A percentile compares a stretch with the other conserved stretches of the same genome.
Evolutionary conservation across 2,888 invertebrate species (phyloP).

Genomic region (Parnassius smintheus): DNA sequence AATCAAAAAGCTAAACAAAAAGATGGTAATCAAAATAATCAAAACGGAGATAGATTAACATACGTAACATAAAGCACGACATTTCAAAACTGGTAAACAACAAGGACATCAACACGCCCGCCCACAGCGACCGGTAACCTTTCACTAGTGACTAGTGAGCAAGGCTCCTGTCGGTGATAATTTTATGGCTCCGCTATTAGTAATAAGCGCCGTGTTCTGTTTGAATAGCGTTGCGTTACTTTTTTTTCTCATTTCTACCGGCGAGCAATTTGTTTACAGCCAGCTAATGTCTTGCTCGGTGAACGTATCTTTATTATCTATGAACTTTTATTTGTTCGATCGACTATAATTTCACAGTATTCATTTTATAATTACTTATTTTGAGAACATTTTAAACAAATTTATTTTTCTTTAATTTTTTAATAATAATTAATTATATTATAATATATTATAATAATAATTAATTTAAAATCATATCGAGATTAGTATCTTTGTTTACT

Average conservation of each 20-base stretch:
- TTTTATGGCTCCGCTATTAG: conserved; percentile 28
- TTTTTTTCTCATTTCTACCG: conserved; percentile 15
- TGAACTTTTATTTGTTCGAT: conserved; percentile 5
- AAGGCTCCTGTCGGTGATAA: conserved; percentile 29
- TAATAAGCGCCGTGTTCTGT: conserved; percentile 24
- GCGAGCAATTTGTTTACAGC: conserved; percentile 21
- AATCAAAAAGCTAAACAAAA: not conserved
- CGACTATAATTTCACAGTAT: not conserved
- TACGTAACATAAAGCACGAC: conserved; percentile 29
- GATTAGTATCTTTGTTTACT: not conserved
- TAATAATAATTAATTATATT: too few relatives aligned
- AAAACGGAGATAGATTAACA: conserved; percentile 13
- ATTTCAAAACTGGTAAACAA: conserved; percentile 30
- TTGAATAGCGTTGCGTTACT: conserved; percentile 22
- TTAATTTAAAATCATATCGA: too few relatives aligned
- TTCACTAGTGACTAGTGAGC: conserved; percentile 32
- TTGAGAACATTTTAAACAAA: not conserved
- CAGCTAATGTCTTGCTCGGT: conserved; percentile 16
- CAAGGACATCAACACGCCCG: conserved; percentile 36
- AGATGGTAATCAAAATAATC: conserved; percentile 9
- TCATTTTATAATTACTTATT: not conserved
- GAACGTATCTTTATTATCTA: conserved; percentile 19
- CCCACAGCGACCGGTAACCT: conserved; percentile 35
- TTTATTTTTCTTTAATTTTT: too few relatives aligned
- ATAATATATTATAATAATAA: too few relatives aligned